Evolutionary conservation across 2,113 vertebrate genomes (phyloP).

Genomic region (Onychorhynchus coronatus): DNA sequence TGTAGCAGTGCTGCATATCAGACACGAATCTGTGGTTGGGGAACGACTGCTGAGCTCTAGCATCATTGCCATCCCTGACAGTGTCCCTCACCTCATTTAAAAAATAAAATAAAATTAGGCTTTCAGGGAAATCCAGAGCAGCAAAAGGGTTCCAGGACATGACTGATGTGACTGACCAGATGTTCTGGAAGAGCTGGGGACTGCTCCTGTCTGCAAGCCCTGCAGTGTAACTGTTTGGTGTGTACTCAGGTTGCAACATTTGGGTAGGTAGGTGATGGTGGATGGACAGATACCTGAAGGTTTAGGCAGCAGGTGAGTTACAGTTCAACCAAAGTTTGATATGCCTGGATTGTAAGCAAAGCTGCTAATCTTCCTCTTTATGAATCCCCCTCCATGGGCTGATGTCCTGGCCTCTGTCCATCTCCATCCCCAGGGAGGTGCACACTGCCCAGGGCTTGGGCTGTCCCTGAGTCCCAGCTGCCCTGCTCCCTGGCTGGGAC

Average conservation of each 20-base stretch:
- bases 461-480: background rate
- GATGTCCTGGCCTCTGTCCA: background rate
- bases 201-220: background rate
- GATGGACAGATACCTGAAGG: background rate
- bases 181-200: background rate
- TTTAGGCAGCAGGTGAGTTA: background rate
- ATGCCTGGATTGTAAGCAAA: background rate
- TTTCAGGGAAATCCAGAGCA: background rate
- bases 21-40: accelerated
- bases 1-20: background rate
- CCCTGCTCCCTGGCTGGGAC: background rate
- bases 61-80: background rate
- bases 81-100: background rate
- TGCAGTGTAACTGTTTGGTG: background rate
- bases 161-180: background rate
- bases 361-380: background rate
- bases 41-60: background rate
- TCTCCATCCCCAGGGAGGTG: background rate
- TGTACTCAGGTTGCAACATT: background rate
- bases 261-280: background rate
- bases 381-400: accelerated
- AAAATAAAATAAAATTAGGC: background rate
- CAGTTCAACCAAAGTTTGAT: background rate
- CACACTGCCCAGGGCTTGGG: background rate
- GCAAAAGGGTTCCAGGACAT: background rate